phyloP scores from a whole-genome alignment of 1,140 invertebrate species.

The Papilio xuthus region DNA sequence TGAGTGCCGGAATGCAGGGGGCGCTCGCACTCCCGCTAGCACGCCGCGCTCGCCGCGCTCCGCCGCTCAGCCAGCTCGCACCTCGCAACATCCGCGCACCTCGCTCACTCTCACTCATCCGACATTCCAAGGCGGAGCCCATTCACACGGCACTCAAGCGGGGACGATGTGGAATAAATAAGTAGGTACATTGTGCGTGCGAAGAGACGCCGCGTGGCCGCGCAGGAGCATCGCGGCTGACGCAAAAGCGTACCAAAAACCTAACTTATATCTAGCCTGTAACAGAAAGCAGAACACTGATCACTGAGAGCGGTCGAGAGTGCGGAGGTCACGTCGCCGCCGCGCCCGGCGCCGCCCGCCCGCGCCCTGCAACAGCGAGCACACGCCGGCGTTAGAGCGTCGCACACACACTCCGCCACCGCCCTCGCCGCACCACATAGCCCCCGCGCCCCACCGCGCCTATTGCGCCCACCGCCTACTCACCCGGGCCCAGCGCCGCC shows the following conservation, averaged over 20 bases:
- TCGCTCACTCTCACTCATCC: slow-evolving; percentile 8
- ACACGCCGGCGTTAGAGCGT: slow-evolving; percentile 50
- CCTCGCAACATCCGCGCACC: slow-evolving; percentile 7
- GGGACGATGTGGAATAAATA: slow-evolving; percentile 59
- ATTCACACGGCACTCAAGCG: slow-evolving; percentile 43
- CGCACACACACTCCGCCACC: slow-evolving; percentile 35
- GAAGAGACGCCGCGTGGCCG: slow-evolving; percentile 46
- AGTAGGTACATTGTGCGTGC: slow-evolving; percentile 68
- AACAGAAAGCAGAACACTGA: slow-evolving; percentile 77
- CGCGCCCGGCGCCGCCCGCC: slow-evolving; percentile 44
- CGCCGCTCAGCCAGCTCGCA: slow-evolving; percentile 2
- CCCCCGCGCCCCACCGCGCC: slow-evolving; percentile 21
- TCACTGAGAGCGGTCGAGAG: slow-evolving; percentile 56
- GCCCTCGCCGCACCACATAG: slow-evolving; percentile 2
- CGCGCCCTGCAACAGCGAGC: slow-evolving; percentile 61
- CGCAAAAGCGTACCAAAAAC: slow-evolving; percentile 61
- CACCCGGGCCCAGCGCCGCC: slow-evolving; percentile 9
- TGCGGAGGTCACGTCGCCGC: slow-evolving; percentile 32
- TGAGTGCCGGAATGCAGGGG: slow-evolving; percentile 37
- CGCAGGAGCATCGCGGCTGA: slow-evolving; percentile 50
- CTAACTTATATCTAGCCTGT: slow-evolving; percentile 78
- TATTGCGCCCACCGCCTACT: slow-evolving; percentile 10
- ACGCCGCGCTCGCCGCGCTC: slow-evolving; percentile 29
- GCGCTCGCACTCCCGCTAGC: slow-evolving; percentile 40
- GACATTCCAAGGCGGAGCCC: slow-evolving; percentile 32